Conservation (phyloP, 2,113 vertebrate genomes). For the Cromileptes altivelis region DNA sequence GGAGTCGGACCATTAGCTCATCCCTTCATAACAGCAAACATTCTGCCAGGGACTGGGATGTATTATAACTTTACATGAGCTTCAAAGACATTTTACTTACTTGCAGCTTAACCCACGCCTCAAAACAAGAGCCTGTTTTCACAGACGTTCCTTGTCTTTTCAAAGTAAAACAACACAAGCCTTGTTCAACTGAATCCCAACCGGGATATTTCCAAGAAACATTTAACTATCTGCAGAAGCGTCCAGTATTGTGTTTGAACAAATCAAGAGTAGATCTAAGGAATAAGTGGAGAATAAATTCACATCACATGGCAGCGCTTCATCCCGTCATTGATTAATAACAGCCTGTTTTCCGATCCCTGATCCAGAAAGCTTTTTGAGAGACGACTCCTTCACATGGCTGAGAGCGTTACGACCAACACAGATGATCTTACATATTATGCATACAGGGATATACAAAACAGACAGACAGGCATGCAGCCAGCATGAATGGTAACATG, state of each 20-base stretch:
- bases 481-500: background rate
- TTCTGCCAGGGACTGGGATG: background rate
- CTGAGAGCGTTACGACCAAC: conserved; percentile 31
- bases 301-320: conserved; percentile 42
- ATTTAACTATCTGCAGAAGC: conserved; percentile 53
- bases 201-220: conserved; percentile 48
- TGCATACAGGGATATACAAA: conserved; percentile 18
- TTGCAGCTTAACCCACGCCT: background rate
- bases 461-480: conserved; percentile 13
- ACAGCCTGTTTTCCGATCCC: conserved; percentile 57
- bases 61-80: background rate
- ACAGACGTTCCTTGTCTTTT: conserved; percentile 17
- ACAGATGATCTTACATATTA: conserved; percentile 18
- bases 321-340: conserved; percentile 56
- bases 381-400: conserved; percentile 36
- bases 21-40: background rate
- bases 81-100: conserved; percentile 11
- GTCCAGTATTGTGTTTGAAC: conserved; percentile 40
- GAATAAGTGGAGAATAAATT: conserved; percentile 59
- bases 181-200: conserved; percentile 31
- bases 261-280: conserved; percentile 28
- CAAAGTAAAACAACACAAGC: conserved; percentile 26
- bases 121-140: conserved; percentile 15
- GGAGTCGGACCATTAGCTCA: background rate
- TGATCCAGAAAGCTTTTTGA: conserved; percentile 50